Base-by-base conservation (phyloP, 2,113 vertebrate species). In the Myiagra hebetior region DNA sequence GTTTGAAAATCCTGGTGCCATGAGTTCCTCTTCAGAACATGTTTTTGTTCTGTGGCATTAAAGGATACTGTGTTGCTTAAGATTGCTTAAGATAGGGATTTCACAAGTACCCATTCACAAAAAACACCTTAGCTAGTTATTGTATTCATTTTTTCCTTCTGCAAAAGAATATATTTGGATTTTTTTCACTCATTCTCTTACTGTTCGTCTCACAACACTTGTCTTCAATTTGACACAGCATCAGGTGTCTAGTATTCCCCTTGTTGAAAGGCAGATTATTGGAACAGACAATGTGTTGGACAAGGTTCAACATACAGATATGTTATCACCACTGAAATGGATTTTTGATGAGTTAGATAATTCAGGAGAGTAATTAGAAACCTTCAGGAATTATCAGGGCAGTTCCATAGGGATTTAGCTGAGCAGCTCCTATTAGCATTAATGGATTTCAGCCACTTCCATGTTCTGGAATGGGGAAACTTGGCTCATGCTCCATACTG, bases 311-410 rank as follows among this genome's bases (percentile, higher is more conserved):
- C 57, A 26, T 53, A 59, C 12, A 69, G 50, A 56, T 49, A 46
- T 33, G 18, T 69, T 94, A 73, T 82, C 75, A 33, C 59, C n/a
- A 28, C 68, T 91, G 35, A 89, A 62, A 77, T 90, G 59, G 53
- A 91, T 77, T 95, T 96, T 79, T 94, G 63, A 91, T 85, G 39
- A 62, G 74, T 91, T 78, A 68, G 46, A 64, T 93, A 72, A 76
- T 84, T 95, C 75, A 88, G 28, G 15, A 80, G 28, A 80, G 92
- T 81, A 44, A 90, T 39, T 59, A 70, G 87, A 94, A 95, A 74
- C 74, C 82, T 85, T 26, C 42, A 83, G 74, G 93, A 94, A 63
- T 80, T 95, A 57, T 39, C 46, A 30, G 82, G 35, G 82, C 35
- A 63, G 47, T 85, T 93, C 73, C 15, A 6, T 0, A 50, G 57